Evolutionary conservation across 2,888 invertebrate genomes (phyloP).

Genomic region (Lasioglossum vierecki): DNA sequence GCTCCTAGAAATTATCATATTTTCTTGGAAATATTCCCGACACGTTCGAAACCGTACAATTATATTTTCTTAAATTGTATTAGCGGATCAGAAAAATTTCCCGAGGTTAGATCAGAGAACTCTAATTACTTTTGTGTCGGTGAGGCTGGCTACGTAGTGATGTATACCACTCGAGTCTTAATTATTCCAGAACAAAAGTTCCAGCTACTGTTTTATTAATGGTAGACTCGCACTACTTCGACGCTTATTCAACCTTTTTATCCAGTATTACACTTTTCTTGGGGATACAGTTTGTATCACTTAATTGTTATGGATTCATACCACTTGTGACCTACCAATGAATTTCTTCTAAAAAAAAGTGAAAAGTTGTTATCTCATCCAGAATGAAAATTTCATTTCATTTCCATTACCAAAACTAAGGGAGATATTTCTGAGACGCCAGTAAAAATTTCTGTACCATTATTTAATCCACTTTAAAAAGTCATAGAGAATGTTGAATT

Average conservation of each 20-base stretch:
- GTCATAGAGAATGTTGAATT: no score
- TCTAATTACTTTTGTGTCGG: not conserved
- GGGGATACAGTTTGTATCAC: not conserved
- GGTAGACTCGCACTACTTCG: not conserved
- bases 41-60: not conserved
- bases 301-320: not conserved
- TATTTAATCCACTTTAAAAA: no score
- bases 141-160: not conserved
- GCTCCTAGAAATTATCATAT: not conserved
- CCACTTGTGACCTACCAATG: not conserved
- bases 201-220: not conserved
- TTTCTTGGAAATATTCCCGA: not conserved
- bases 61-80: not conserved
- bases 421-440: no score
- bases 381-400: no score
- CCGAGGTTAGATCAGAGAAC: not conserved
- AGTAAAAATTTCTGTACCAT: no score
- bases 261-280: not conserved
- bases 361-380: no score
- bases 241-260: not conserved
- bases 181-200: not conserved
- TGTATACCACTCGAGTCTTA: not conserved
- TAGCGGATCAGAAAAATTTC: not conserved
- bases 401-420: no score
- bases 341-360: no score